Conservation (phyloP, 2,797 vertebrate genomes). For the Cyprinella venusta region DNA sequence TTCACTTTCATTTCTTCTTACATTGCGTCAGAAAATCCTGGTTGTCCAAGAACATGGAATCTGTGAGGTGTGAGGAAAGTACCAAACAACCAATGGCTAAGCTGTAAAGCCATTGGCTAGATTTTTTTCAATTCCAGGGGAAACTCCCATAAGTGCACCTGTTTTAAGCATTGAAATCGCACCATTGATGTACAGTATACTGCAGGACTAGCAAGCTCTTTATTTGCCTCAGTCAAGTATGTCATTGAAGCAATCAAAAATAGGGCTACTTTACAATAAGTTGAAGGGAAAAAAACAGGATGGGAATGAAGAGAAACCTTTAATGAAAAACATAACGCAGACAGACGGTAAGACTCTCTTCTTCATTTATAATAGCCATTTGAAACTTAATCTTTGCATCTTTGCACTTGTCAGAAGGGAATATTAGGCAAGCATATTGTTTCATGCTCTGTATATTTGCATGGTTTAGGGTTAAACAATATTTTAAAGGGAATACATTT, state of each 20-base stretch:
- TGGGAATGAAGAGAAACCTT: neutral
- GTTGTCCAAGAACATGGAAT: neutral
- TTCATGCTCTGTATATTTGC: neutral
- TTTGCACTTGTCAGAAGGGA: neutral
- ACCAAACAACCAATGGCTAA: neutral
- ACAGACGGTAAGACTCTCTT: neutral
- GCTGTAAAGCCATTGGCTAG: neutral
- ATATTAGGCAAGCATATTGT: neutral
- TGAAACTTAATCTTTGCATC: neutral
- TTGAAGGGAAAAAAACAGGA: neutral
- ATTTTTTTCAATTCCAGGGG: too few relatives aligned
- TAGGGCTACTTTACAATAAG: neutral
- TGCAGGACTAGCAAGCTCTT: too few relatives aligned
- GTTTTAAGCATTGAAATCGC: neutral
- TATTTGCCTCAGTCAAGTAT: neutral
- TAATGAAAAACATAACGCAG: neutral
- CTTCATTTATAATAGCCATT: neutral
- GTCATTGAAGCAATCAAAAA: neutral
- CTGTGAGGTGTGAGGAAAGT: neutral
- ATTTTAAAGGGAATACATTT: neutral
- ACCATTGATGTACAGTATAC: neutral
- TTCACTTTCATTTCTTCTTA: neutral
- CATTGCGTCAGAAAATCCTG: rapidly evolving
- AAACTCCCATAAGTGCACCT: neutral
- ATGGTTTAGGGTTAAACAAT: neutral